phyloP scores from a whole-genome alignment of 2,888 invertebrate species.

The Megaustenia siamemsis region DNA sequence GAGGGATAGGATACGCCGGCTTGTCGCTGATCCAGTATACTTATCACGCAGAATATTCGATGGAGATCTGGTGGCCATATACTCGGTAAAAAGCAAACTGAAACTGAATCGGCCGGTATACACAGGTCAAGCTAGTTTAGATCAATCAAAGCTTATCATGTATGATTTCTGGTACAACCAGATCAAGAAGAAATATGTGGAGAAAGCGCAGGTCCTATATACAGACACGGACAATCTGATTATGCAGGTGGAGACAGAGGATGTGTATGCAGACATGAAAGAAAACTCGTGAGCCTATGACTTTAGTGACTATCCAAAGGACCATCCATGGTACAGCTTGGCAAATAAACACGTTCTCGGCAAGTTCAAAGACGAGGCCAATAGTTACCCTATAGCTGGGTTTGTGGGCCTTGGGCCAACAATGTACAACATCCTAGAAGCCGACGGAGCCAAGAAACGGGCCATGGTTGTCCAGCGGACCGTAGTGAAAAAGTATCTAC shows the following conservation, averaged over 20 bases:
- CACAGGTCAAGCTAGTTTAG: not conserved
- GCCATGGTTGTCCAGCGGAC: too few relatives aligned
- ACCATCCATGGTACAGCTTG: not conserved
- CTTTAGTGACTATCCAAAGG: slow-evolving; percentile 1
- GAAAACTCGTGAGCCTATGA: not conserved
- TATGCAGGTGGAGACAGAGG: not conserved
- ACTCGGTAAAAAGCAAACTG: not conserved
- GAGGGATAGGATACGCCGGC: not conserved
- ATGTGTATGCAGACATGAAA: slow-evolving; percentile 6
- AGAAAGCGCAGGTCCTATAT: not conserved
- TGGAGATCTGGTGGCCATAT: not conserved
- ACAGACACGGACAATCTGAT: not conserved
- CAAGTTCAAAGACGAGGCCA: not conserved
- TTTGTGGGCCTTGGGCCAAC: slow-evolving; percentile 3
- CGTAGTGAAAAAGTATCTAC: too few relatives aligned
- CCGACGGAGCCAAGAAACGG: not conserved
- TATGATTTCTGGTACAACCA: slow-evolving; percentile 10
- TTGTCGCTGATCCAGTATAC: not conserved
- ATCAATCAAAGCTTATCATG: slow-evolving; percentile 20
- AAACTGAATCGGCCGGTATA: slow-evolving; percentile 12
- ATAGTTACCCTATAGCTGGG: not conserved
- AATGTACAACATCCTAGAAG: slow-evolving; percentile 11
- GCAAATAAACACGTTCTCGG: not conserved
- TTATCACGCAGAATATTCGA: not conserved
- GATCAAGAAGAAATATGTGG: not conserved